A percentile compares a stretch with the other conserved stretches of the same genome.
Evolutionary conservation across 2,797 vertebrate genomes (phyloP).

Genomic region (Enteromius radiatus): DNA sequence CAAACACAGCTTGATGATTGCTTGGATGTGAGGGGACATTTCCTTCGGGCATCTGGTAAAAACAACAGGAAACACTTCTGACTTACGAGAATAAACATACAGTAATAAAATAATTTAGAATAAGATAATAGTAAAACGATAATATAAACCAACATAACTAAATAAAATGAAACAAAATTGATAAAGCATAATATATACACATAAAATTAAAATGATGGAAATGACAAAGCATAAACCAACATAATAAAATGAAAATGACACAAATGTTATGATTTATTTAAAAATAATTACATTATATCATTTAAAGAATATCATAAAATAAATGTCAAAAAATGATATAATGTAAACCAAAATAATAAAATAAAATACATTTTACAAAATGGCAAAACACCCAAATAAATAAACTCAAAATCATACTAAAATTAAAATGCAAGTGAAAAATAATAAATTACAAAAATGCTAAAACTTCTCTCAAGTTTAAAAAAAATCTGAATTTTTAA

Average conservation of each 20-base stretch:
- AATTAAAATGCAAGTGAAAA: neutral
- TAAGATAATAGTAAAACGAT: neutral
- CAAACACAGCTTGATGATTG: slow-evolving; percentile 86
- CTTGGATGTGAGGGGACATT: slow-evolving; percentile 84
- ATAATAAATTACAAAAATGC: too few relatives aligned
- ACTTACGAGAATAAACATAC: neutral
- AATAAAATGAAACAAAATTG: neutral
- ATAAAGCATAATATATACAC: neutral
- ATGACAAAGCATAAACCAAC: too few relatives aligned
- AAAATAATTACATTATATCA: neutral
- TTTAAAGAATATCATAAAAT: neutral
- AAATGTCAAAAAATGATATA: neutral
- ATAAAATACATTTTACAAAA: too few relatives aligned
- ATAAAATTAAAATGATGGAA: too few relatives aligned
- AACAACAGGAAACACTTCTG: neutral
- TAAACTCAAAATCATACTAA: too few relatives aligned
- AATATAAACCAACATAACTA: neutral
- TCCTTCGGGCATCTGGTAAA: slow-evolving; percentile 84
- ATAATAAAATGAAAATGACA: neutral
- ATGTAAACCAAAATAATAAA: neutral
- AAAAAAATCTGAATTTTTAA: neutral
- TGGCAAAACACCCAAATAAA: too few relatives aligned
- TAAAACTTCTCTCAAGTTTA: neutral
- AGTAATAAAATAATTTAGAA: neutral
- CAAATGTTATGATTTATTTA: neutral